These are phyloP conservation scores for Pseudorhiza aurosa DNA, from an alignment of 30 jellyfish, hydroid and myxozoan species.

Conservation along the genomic window DNA sequence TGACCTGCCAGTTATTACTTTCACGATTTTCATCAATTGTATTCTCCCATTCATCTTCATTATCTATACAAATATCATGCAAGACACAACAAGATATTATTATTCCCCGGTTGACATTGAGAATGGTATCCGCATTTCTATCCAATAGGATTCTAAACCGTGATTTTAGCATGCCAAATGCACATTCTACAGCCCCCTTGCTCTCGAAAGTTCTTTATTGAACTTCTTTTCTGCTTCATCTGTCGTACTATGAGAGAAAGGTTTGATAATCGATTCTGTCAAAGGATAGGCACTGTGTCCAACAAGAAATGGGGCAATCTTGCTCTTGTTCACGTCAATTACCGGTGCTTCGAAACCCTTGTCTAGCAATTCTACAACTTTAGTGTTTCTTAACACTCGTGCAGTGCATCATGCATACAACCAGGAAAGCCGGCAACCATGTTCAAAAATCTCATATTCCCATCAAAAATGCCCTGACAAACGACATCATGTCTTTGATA, in stretches of 20 bases:
- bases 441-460: conserved; percentile 22
- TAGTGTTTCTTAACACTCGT: conserved; percentile 28
- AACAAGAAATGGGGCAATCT: conserved; percentile 11
- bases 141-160: conserved; percentile 1
- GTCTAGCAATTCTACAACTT: background rate
- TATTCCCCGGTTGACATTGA: too few species aligned
- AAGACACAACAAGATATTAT: conserved; percentile 42
- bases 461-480: conserved; percentile 58
- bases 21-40: background rate
- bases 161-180: conserved; percentile 19
- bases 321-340: background rate
- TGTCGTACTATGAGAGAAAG: conserved; percentile 22
- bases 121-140: too few species aligned
- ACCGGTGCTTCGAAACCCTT: conserved; percentile 15
- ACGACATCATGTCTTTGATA: conserved; percentile 32
- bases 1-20: background rate
- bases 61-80: conserved; percentile 10
- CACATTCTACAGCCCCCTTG: conserved; percentile 43
- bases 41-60: conserved; percentile 9
- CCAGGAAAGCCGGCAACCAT: conserved; percentile 58
- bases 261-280: conserved; percentile 16
- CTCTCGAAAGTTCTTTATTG: conserved; percentile 31
- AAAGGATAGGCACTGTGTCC: conserved; percentile 38
- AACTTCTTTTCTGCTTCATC: conserved; percentile 25
- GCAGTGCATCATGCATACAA: conserved; percentile 41